Percentiles rank a stretch among this genome's conserved stretches.
Evolutionary conservation across 2,888 invertebrate genomes (phyloP).

Genomic region (Cylindroiulus punctatus): DNA sequence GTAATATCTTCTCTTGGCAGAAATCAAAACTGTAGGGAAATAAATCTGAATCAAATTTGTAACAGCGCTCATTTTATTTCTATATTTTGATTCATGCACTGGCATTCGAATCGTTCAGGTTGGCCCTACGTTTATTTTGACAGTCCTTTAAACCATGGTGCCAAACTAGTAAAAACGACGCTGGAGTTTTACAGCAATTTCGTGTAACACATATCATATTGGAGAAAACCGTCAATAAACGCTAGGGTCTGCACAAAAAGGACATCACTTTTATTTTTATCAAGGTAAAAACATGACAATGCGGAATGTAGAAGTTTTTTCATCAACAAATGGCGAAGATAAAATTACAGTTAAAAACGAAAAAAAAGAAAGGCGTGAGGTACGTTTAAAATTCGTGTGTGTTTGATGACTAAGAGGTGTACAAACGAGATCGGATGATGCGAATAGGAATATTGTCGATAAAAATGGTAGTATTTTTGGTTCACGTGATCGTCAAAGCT

Average conservation of each 20-base stretch:
- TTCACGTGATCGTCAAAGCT: constrained; percentile 24
- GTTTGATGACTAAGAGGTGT: constrained; percentile 36
- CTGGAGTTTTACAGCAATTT: background rate
- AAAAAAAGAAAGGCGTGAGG: constrained; percentile 41
- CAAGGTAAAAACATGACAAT: constrained; percentile 51
- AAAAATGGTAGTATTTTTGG: constrained; percentile 1
- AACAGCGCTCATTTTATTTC: background rate
- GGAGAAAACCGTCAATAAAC: background rate
- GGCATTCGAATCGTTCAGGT: background rate
- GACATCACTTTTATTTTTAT: constrained; percentile 52
- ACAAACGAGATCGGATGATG: constrained; percentile 28
- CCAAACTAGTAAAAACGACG: background rate
- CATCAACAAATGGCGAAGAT: constrained; percentile 43
- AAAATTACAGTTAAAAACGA: constrained; percentile 39
- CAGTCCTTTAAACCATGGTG: background rate
- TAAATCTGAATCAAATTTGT: background rate
- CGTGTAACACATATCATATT: background rate
- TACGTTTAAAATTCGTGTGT: constrained; percentile 44
- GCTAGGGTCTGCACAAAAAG: constrained; percentile 32
- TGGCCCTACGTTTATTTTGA: background rate
- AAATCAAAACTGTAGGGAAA: background rate
- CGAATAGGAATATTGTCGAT: constrained; percentile 35
- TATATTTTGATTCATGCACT: background rate
- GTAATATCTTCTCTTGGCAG: background rate
- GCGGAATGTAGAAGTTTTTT: constrained; percentile 39